These are phyloP conservation scores for Cathartes aura DNA, from an alignment of 2,113 vertebrate genomes.

Conservation along the genomic window DNA sequence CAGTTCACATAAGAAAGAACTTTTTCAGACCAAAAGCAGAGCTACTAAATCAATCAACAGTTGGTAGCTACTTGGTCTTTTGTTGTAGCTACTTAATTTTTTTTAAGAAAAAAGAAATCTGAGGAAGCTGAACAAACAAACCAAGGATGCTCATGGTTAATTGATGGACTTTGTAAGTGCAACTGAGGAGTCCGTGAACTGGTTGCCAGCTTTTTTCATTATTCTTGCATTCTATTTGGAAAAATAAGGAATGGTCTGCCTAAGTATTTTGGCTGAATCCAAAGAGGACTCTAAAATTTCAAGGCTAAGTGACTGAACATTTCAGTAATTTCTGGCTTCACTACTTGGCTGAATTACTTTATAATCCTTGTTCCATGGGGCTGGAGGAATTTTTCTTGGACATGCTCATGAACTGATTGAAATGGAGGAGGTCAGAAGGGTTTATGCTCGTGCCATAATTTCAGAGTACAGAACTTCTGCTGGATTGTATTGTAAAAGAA, in stretches of 20 bases:
- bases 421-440: neutral
- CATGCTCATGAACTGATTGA: neutral
- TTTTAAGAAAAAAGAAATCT: neutral
- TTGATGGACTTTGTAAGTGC: neutral
- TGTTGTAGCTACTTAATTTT: neutral
- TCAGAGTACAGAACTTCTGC: neutral
- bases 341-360: neutral
- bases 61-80: neutral
- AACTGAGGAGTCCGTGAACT: neutral
- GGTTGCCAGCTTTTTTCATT: neutral
- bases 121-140: neutral
- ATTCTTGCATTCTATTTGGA: neutral
- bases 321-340: neutral
- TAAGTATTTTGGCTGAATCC: neutral
- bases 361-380: neutral
- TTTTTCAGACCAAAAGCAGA: neutral
- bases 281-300: neutral
- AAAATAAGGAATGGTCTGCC: neutral
- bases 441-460: neutral
- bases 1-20: accelerated
- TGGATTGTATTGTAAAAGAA: neutral
- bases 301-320: neutral
- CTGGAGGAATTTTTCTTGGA: neutral
- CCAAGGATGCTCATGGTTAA: neutral
- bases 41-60: neutral